These are phyloP conservation scores for Tetragonula carbonaria DNA, from an alignment of 2,888 invertebrate species.

Conservation along the genomic window DNA sequence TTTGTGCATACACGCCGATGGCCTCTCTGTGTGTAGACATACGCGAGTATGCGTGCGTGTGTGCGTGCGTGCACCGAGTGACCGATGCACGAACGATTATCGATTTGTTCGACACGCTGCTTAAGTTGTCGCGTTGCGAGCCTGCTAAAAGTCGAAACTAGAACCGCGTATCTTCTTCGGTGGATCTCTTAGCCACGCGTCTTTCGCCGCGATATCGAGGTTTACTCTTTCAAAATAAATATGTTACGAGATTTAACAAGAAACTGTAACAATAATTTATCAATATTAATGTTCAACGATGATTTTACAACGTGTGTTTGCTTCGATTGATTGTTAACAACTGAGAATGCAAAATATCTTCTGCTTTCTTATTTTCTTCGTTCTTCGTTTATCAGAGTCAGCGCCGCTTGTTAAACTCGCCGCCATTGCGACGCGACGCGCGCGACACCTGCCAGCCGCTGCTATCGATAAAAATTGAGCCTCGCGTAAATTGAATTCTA, in stretches of 20 bases:
- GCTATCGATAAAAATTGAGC: constrained; percentile 41
- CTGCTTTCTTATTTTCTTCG: too few species aligned
- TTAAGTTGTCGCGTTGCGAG: constrained; percentile 38
- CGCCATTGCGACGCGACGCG: too few species aligned
- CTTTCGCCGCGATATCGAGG: background rate
- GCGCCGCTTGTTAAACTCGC: too few species aligned
- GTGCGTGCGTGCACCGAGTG: background rate
- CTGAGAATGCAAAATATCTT: too few species aligned
- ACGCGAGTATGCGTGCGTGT: background rate
- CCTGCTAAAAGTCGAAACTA: constrained; percentile 20
- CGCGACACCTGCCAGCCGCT: constrained; percentile 39
- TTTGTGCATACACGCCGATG: background rate
- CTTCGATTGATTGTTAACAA: too few species aligned
- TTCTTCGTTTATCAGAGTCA: too few species aligned
- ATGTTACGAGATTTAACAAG: too few species aligned
- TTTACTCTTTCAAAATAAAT: too few species aligned
- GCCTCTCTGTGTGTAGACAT: background rate
- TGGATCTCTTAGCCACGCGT: background rate
- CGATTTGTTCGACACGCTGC: constrained; percentile 37
- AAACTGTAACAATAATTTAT: too few species aligned
- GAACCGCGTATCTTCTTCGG: constrained; percentile 8
- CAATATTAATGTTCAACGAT: too few species aligned
- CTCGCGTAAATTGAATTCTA: constrained; percentile 39
- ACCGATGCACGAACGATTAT: constrained; percentile 48
- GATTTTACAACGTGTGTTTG: too few species aligned